Evolutionary conservation across 2,888 invertebrate species (phyloP).

Genomic region (Drosophila borealis): DNA sequence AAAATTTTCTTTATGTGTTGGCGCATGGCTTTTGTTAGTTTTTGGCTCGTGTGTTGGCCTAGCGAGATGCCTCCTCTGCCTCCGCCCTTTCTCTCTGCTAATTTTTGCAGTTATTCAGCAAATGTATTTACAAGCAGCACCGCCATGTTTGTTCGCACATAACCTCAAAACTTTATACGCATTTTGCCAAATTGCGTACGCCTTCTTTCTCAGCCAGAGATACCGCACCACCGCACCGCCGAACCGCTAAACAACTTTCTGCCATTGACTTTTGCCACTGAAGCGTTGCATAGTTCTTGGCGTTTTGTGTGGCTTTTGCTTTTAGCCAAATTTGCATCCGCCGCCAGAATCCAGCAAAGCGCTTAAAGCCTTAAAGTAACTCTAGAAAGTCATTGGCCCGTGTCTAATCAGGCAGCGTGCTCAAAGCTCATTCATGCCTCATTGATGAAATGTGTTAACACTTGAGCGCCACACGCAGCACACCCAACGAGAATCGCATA

Average conservation of each 20-base stretch:
- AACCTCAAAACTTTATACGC: constrained; percentile 78
- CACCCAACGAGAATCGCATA: constrained; percentile 11
- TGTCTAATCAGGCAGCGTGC: constrained; percentile 67
- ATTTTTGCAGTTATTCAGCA: constrained; percentile 69
- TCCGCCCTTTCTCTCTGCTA: constrained; percentile 28
- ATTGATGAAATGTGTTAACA: constrained; percentile 76
- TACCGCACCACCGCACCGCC: constrained; percentile 2
- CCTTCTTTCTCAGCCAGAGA: constrained; percentile 42
- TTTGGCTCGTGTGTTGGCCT: constrained; percentile 49
- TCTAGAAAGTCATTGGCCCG: constrained; percentile 33
- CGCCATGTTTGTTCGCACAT: constrained; percentile 72
- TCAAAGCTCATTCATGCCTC: constrained; percentile 74
- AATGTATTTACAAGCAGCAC: constrained; percentile 74
- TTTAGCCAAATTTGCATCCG: constrained; percentile 63
- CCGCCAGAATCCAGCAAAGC: background rate
- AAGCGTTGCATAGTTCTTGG: constrained; percentile 65
- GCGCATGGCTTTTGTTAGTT: constrained; percentile 74
- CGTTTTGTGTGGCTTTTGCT: constrained; percentile 73
- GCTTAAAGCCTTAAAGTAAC: constrained; percentile 55
- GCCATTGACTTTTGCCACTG: constrained; percentile 60
- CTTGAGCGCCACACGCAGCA: constrained; percentile 63
- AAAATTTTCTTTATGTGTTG: constrained; percentile 77
- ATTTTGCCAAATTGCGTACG: constrained; percentile 74
- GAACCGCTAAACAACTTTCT: constrained; percentile 47
- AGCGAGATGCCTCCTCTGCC: constrained; percentile 40